These are phyloP conservation scores for Philopedon plagiatum DNA, from an alignment of 2,888 invertebrate genomes.

Conservation along the genomic window DNA sequence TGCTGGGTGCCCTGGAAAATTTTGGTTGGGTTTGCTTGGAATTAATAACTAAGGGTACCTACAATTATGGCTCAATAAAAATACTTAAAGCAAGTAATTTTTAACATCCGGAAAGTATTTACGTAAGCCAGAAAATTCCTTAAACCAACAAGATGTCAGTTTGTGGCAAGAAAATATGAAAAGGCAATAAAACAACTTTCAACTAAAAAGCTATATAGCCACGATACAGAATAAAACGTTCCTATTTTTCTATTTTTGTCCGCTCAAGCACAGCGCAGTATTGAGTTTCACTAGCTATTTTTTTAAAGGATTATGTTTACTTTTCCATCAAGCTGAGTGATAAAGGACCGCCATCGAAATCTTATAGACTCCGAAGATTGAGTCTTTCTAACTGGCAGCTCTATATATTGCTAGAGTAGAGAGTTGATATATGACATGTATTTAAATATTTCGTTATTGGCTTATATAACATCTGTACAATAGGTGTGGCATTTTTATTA, in stretches of 20 bases:
- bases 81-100: too few relatives aligned
- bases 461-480: conserved; percentile 1
- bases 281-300: conserved; percentile 18
- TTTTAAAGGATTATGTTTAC: conserved; percentile 24
- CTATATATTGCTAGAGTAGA: conserved; percentile 16
- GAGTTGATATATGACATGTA: conserved; percentile 27
- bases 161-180: too few relatives aligned
- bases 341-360: conserved; percentile 32
- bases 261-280: neutral
- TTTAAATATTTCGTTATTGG: conserved; percentile 26
- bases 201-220: neutral
- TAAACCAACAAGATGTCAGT: too few relatives aligned
- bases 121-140: too few relatives aligned
- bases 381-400: conserved; percentile 23
- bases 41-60: too few relatives aligned
- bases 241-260: conserved; percentile 23
- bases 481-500: too few relatives aligned
- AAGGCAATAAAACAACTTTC: neutral
- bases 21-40: too few relatives aligned
- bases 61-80: too few relatives aligned
- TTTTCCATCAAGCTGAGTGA: conserved; percentile 29
- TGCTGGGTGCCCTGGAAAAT: too few relatives aligned
- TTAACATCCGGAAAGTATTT: too few relatives aligned
- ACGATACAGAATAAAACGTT: conserved; percentile 9
- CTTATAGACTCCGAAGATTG: conserved; percentile 30